Evolutionary conservation across 2,113 vertebrate species (phyloP).

Genomic region (Cynopterus brachyotis): DNA sequence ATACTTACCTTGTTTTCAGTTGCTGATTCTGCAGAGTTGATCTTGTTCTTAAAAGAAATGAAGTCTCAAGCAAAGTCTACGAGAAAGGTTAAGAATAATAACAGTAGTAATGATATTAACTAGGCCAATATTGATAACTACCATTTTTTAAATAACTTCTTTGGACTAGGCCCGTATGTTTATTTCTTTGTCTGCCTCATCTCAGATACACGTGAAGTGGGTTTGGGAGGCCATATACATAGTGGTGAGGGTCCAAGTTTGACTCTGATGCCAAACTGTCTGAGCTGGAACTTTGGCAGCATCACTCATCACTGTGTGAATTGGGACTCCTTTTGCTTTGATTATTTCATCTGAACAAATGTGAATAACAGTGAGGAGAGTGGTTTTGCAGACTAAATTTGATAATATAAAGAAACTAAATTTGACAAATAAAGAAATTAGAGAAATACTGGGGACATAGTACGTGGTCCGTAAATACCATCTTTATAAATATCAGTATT

Average conservation of each 20-base stretch:
- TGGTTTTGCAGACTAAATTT: neutral
- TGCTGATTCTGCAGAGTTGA: neutral
- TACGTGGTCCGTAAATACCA: neutral
- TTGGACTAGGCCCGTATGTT: neutral
- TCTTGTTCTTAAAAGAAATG: neutral
- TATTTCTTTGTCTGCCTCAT: neutral
- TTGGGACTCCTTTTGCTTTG: neutral
- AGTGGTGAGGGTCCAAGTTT: no score
- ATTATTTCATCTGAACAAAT: neutral
- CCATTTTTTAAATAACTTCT: neutral
- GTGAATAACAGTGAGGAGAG: neutral
- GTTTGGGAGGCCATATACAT: no score
- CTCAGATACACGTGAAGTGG: neutral
- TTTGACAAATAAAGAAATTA: neutral
- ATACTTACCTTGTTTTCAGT: neutral
- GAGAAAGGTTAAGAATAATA: neutral
- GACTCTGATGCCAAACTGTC: neutral
- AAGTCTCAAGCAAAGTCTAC: neutral
- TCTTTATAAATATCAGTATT: neutral
- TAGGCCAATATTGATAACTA: neutral
- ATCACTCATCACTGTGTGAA: neutral
- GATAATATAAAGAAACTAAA: neutral
- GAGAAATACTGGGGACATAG: neutral
- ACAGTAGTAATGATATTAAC: neutral
- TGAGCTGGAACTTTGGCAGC: neutral